Evolutionary conservation across 1,140 invertebrate genomes (phyloP).

Genomic region (Ridgeia piscesae): DNA sequence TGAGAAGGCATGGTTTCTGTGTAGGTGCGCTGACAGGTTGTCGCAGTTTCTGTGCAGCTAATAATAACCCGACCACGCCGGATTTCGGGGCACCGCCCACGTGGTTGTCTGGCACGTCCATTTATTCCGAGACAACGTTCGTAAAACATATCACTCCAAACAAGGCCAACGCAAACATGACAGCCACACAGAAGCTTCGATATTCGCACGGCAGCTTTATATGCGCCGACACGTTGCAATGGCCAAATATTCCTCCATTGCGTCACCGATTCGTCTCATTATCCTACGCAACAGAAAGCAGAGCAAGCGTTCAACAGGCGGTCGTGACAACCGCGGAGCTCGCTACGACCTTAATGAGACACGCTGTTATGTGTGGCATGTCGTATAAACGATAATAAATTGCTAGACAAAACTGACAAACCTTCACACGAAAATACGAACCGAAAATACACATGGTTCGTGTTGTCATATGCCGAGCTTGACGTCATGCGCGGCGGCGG

Average conservation of each 20-base stretch:
- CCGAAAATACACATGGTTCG: neutral
- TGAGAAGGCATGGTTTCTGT: neutral
- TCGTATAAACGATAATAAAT: neutral
- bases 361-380: neutral
- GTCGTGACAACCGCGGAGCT: neutral
- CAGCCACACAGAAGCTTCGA: neutral
- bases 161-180: neutral
- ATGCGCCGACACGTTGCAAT: neutral
- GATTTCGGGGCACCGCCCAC: neutral
- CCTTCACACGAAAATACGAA: neutral
- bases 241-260: constrained; percentile 75
- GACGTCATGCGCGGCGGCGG: neutral
- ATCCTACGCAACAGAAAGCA: neutral
- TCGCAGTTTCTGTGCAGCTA: neutral
- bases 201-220: neutral
- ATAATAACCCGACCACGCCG: neutral
- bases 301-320: neutral
- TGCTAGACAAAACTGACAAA: constrained; percentile 1
- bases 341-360: neutral
- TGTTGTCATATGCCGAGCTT: neutral
- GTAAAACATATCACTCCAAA: neutral
- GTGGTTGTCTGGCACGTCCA: neutral
- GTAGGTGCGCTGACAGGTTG: neutral
- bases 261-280: constrained; percentile 10
- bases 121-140: neutral